Evolutionary conservation across 1,140 invertebrate genomes (phyloP), one percentile per base, ranked within the genome.

Genomic region (Pissodes strobi): DNA sequence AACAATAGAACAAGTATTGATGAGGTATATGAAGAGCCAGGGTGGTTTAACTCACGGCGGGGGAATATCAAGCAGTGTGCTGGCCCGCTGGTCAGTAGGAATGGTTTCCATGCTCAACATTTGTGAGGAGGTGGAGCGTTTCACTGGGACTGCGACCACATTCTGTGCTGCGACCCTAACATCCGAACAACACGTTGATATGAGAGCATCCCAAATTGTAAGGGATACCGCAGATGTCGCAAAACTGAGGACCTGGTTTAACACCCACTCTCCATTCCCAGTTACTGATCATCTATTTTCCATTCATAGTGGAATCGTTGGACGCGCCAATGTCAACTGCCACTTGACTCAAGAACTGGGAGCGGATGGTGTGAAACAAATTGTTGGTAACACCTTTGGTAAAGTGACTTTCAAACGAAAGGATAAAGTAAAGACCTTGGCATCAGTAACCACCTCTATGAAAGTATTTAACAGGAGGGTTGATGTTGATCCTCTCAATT

Each of bases 181-280:
- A 12, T 74, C 64, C 6, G 78, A 81, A 9, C 78, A 82, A 66
- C 78, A 81, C 72, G 72, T 78, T 56, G 78, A 80, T 72, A 58
- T 72, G 30, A 68, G 71, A 18, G 72, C 75, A 67, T 21, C 65
- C 12, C 38, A 5, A 10, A 5, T 38, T 38, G 19, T 38, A 10
- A 5, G 48, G 19, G 10, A 30, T 10, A 27, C 21, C n/a, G 19
- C 10, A 9, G n/a, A 13, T n/a, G n/a, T 12, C 39, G 19, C 39
- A 8, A 25, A 25, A 10, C 13, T 45, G n/a, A 5, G 8, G 41
- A 45, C 5, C 13, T 13, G 41, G n/a, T 45, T 45, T 15, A 5
- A 45, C 18, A 13, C 5, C 6, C 41, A 45, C 13, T 8, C n/a
- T 45, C 41, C 41, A 6, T 45, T 45, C 15, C 41, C 8, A 15